phyloP scores from a whole-genome alignment of 2,888 invertebrate genomes.

The Brachycybe producta region DNA sequence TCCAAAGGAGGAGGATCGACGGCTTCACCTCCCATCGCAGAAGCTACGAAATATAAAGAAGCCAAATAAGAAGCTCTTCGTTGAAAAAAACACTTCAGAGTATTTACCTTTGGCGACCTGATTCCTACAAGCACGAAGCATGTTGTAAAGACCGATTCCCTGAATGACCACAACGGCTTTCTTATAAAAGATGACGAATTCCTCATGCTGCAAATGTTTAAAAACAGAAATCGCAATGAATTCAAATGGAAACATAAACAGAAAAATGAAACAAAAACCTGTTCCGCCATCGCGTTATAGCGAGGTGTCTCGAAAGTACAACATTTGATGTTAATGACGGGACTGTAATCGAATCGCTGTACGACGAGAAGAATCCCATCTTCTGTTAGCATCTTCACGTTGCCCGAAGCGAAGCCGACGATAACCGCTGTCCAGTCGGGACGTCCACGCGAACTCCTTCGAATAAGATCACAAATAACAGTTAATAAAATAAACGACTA shows the following conservation, averaged over 20 bases:
- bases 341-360: slow-evolving; percentile 71
- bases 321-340: slow-evolving; percentile 64
- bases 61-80: neutral
- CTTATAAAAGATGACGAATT: slow-evolving; percentile 59
- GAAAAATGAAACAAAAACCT: slow-evolving; percentile 7
- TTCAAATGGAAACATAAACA: neutral
- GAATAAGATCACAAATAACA: neutral
- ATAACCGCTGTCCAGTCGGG: slow-evolving; percentile 89
- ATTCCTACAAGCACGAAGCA: slow-evolving; percentile 59
- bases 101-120: slow-evolving; percentile 60
- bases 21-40: slow-evolving; percentile 52
- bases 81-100: neutral
- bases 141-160: slow-evolving; percentile 65
- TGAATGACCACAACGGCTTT: slow-evolving; percentile 57
- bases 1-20: slow-evolving; percentile 46
- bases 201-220: slow-evolving; percentile 40
- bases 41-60: slow-evolving; percentile 40
- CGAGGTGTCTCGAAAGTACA: slow-evolving; percentile 45
- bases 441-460: slow-evolving; percentile 43
- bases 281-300: slow-evolving; percentile 10
- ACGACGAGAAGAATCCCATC: slow-evolving; percentile 60
- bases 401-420: slow-evolving; percentile 73
- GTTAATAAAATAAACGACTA: neutral
- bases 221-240: neutral
- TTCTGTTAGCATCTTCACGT: slow-evolving; percentile 77